These are phyloP conservation scores for Enteromius argenteus DNA, from an alignment of 2,797 vertebrate species.

Conservation along the genomic window DNA sequence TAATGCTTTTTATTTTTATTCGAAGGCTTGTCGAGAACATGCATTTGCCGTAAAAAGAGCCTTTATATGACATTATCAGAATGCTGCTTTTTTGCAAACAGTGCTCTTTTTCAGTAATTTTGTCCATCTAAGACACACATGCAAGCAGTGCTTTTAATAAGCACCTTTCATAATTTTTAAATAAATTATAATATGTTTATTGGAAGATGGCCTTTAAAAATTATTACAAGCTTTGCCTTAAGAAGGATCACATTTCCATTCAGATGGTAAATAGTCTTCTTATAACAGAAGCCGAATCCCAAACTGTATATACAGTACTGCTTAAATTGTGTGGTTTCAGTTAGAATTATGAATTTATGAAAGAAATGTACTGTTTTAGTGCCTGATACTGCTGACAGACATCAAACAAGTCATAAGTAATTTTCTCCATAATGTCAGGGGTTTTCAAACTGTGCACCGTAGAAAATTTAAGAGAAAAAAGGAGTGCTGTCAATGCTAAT, in stretches of 20 bases:
- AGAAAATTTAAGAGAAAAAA: background rate
- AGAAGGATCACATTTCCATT: background rate
- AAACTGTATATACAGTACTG: background rate
- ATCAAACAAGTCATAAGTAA: background rate
- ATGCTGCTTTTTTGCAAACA: background rate
- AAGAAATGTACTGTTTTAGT: background rate
- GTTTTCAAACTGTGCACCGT: background rate
- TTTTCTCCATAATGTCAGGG: background rate
- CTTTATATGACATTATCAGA: background rate
- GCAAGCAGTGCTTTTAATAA: background rate
- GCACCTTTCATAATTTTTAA: background rate
- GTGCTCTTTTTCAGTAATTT: background rate
- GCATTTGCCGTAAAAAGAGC: background rate
- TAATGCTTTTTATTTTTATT: conserved; percentile 7
- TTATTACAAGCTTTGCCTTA: background rate
- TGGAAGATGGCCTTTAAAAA: background rate
- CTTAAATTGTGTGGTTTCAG: background rate
- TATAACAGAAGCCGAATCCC: background rate
- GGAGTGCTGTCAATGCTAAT: background rate
- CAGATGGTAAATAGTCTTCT: background rate
- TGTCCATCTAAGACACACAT: background rate
- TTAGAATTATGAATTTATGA: background rate
- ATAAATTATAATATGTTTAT: background rate
- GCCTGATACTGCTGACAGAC: background rate
- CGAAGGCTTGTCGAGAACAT: background rate